A percentile compares a stretch with the other conserved stretches of the same genome.
Evolutionary conservation across 2,797 vertebrate genomes (phyloP).

Genomic region (Epinephelus malabaricus): DNA sequence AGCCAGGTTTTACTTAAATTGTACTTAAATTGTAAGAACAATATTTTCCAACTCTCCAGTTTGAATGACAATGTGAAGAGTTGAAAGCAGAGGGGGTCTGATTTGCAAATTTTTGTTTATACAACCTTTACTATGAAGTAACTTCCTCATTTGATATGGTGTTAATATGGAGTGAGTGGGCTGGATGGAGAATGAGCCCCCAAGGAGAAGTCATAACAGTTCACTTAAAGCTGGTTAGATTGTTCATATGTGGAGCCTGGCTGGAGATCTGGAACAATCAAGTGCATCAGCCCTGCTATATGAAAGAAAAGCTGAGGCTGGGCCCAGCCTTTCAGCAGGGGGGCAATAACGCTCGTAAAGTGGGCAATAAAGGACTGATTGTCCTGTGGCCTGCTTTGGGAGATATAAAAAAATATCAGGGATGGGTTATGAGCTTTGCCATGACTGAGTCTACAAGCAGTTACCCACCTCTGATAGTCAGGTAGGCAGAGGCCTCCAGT

Average conservation of each 20-base stretch:
- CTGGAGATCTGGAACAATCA: conserved; percentile 76
- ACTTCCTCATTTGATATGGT: conserved; percentile 31
- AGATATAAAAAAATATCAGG: conserved; percentile 52
- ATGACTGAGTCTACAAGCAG: conserved; percentile 40
- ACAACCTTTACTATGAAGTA: conserved; percentile 30
- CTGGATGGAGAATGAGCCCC: conserved; percentile 54
- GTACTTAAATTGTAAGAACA: neutral
- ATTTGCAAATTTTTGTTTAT: conserved; percentile 20
- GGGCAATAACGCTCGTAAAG: conserved; percentile 79
- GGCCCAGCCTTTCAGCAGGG: conserved; percentile 69
- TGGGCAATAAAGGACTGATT: conserved; percentile 77
- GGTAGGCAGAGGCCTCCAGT: conserved; percentile 92
- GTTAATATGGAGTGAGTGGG: conserved; percentile 58
- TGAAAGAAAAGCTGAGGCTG: conserved; percentile 76
- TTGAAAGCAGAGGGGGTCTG: conserved; percentile 6
- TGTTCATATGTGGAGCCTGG: conserved; percentile 75
- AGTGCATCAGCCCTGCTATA: conserved; percentile 60
- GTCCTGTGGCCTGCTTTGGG: conserved; percentile 68
- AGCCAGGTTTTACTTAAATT: conserved; percentile 6
- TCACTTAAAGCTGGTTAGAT: conserved; percentile 70
- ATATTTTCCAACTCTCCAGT: neutral
- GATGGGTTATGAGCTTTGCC: conserved; percentile 65
- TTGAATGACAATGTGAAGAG: conserved; percentile 1
- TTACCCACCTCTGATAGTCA: conserved; percentile 95
- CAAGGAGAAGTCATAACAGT: conserved; percentile 67